phyloP scores from a whole-genome alignment of 1,140 invertebrate species.

The Colletes latitarsis region DNA sequence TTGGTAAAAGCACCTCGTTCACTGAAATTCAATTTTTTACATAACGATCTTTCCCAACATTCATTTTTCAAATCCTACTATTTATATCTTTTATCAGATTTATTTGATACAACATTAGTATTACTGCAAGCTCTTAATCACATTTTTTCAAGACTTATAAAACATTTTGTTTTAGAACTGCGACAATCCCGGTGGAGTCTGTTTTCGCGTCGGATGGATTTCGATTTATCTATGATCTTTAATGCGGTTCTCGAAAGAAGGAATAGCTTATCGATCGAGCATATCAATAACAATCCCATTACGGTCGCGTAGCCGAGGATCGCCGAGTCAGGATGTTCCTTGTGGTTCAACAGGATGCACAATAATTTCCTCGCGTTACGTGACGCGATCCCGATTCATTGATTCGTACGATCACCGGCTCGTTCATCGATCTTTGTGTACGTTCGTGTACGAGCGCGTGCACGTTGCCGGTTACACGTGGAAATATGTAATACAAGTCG shows the following conservation, averaged over 20 bases:
- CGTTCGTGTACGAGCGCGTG: neutral
- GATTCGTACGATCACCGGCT: constrained; percentile 34
- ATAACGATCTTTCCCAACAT: no score
- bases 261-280: constrained; percentile 19
- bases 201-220: neutral
- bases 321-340: neutral
- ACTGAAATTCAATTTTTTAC: no score
- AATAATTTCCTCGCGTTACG: constrained; percentile 46
- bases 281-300: constrained; percentile 35
- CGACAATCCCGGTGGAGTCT: neutral
- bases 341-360: constrained; percentile 22
- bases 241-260: neutral
- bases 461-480: neutral
- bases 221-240: constrained; percentile 1
- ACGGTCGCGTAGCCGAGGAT: neutral
- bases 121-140: no score
- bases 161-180: no score
- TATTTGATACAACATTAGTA: no score
- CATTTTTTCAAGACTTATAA: no score
- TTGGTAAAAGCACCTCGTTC: no score
- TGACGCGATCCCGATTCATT: constrained; percentile 47
- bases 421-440: neutral
- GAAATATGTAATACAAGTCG: constrained; percentile 26
- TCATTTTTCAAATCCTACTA: no score
- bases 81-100: no score